Conservation (phyloP, 2,113 vertebrate genomes). For the Nothoprocta pentlandii region DNA sequence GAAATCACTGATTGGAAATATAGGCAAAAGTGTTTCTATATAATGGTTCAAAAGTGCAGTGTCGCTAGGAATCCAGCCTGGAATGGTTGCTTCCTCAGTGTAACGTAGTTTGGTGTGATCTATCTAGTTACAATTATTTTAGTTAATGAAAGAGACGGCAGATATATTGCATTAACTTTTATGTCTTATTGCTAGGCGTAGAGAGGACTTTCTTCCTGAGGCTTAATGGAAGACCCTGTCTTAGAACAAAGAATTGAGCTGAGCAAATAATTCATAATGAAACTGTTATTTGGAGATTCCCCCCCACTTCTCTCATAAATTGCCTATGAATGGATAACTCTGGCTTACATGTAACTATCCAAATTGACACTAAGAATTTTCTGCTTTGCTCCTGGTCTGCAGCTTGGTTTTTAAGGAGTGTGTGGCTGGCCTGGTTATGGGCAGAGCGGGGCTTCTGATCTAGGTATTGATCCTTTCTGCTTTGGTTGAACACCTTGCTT, state of each 20-base stretch:
- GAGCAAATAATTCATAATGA: slow-evolving; percentile 34
- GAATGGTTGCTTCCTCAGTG: slow-evolving; percentile 42
- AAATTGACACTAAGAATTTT: neutral
- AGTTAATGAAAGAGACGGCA: slow-evolving; percentile 5
- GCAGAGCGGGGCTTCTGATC: neutral
- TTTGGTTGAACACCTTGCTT: neutral
- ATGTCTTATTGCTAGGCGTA: neutral
- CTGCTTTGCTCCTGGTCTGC: neutral
- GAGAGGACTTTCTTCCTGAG: neutral
- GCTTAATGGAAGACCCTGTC: neutral
- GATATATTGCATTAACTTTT: neutral
- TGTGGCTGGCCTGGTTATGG: accelerated
- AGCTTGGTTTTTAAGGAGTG: neutral
- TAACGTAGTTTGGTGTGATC: slow-evolving; percentile 21
- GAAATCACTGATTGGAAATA: slow-evolving; percentile 78
- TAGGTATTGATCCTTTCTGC: neutral
- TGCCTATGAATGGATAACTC: neutral
- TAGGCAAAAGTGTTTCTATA: slow-evolving; percentile 57
- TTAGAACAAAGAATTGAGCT: slow-evolving; percentile 32
- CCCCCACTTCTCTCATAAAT: neutral
- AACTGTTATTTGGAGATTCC: slow-evolving; percentile 9
- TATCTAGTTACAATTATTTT: slow-evolving; percentile 54
- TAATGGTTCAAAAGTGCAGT: slow-evolving; percentile 23
- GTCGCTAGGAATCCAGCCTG: neutral
- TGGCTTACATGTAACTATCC: neutral